Base-by-base conservation (phyloP, 1,140 invertebrate species). In the Aethina tumida region DNA sequence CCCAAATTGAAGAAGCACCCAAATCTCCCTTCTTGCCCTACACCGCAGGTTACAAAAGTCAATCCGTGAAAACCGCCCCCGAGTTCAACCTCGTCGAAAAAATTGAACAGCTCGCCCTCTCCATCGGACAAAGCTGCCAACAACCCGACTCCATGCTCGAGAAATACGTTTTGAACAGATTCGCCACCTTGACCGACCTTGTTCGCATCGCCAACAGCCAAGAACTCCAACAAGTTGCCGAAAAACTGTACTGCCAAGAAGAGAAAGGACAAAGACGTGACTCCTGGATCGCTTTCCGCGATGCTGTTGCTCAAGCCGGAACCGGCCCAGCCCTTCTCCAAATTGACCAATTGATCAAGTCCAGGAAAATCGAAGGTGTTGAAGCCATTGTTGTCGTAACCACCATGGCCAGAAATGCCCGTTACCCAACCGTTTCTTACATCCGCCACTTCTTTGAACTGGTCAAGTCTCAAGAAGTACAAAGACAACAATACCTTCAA, bases 281-380 rank as follows among this genome's bases (percentile, higher is more conserved):
- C 47, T 58, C 63, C 42, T 72, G 73, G 71, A 62, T 56, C 42
- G 62, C 70, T 5, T 75, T 68, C 58, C 68, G 71, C 22, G 75
- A 79, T 45, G 73, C 73, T 17, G 64, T 81, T 3, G 58, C 68
- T 3, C 65, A 75, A 53, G 64, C 69, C 15, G 80, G 78, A 35
- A 80, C 75, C 6, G 64, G 69, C 17, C 75, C 79, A 3, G 73
- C 75, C 24, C 65, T 79, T 28, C 29, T 69, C 12, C 57, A 61
- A 33, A 67, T 81, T 17, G 67, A 67, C 44, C 41, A 69, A 2
- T 75, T 68, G 75, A 73, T 81, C 17, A 41, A 67, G 21, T 59
- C 39, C 8, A 63, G 65, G 13, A 67, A 71, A 45, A 58, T 81
- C 4, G 15, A 52, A 35, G 60, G 55, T 9, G 44, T 60, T 22